Evolutionary conservation across 2,797 vertebrate genomes (phyloP), one percentile per base, ranked within the genome.

Genomic region (Poliocrania exsul): DNA sequence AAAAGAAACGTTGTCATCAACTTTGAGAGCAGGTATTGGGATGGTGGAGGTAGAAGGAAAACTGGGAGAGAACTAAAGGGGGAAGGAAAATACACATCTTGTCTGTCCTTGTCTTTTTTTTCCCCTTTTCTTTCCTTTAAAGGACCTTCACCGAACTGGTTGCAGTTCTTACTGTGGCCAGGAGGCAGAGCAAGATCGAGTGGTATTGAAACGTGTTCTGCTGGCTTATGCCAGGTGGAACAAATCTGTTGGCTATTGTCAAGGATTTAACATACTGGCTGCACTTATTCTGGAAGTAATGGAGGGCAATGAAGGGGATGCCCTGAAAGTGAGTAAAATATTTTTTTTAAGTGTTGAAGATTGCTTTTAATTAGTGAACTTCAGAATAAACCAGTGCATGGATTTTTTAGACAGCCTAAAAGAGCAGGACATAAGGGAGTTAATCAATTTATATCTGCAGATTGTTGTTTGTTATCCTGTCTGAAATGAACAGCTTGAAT

Each of bases 81-180:
- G 16, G 25, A 47, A 7, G 12, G 31, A 82, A 90, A 72, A 89
- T 28, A 6, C 10, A 13, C 6, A 5, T 72, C 1, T 60, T 62
- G 81, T 66, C 29, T 87, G 26, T 40, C 21, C 17, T 54, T 71
- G 11, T 44, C 5, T 33, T n/a, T 57, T 46, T 31, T 17, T 10
- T 17, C 16, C 40, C 40, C 40, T 73, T 64, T 42, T 19, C 16
- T 50, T 15, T 16, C 3, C 20, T 74, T 47, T 77, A n/a, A 88
- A 99, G 99, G 99, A 99, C 96, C 98, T 99, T 69, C 99, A 99
- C 97, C 98, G 99, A 93, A 99, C 99, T 1, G 99, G 99, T 88
- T 99, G 99, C 96, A 99, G 99, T 88, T 99, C 99, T 19, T 99
- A 99, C 94, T 99, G 99, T 60, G 99, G 99, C 91, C 99, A 99